Evolutionary conservation across 1,140 invertebrate genomes (phyloP), one percentile per base, ranked within the genome.

Genomic region (Himalopsyche phryganea): DNA sequence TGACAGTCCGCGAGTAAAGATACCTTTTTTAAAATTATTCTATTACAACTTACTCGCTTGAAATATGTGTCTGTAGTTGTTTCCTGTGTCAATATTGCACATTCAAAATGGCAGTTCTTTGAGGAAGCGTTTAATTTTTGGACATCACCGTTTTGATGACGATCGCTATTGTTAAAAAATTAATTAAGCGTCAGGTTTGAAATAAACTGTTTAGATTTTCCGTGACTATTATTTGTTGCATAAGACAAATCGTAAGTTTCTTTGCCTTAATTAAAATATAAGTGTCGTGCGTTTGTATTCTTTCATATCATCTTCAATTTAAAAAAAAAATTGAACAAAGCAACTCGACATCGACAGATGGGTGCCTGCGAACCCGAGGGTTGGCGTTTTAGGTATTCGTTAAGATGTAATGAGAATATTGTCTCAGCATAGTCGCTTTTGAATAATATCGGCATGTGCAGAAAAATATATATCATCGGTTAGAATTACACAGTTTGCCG

Each of bases 301-400:
- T 57, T 32, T 50, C 14, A 14, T 57, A 56, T 57, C 46, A 49
- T 36, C 33, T 23, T 44, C 47, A 48, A 32, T 48, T 14, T 35
- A 48, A 15, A 56, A 41, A 19, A 13, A 14, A 28, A 57, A 41
- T 17, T 36, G 51, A 36, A 28, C 23, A 28, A 52, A 45, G 32
- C n/a, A 59, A 47, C 50, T 55, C 50, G 42, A 63, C 61, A 63
- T 59, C 61, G 61, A 63, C 19, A 41, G 47, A 59, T 59, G 51
- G 38, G 61, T 63, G 61, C 61, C 61, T 59, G 52, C 20, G 23
- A 33, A 5, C 36, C 20, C 5, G n/a, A 19, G 38, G 15, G 51
- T 45, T 33, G 46, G 44, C 19, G 18, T 15, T 18, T 20, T 55
- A 55, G 32, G 44, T 47, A 55, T 55, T 48, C 44, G 15, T 48